Evolutionary conservation across 2,888 invertebrate species (phyloP).

Genomic region (Ctena decussata): DNA sequence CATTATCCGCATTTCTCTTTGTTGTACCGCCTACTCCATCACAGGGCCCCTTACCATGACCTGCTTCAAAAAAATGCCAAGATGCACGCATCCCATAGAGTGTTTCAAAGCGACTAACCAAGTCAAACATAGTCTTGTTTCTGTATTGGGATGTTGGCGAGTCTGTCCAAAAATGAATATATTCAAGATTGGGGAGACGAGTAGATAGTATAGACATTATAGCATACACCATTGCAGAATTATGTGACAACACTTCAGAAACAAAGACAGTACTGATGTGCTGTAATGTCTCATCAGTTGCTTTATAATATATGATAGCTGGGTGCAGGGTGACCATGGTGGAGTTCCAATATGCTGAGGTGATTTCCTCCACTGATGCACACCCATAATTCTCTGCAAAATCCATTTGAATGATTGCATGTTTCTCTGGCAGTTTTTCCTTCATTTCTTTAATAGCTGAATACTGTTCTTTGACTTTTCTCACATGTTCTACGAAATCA

Average conservation of each 20-base stretch:
- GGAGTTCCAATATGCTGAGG: conserved; percentile 37
- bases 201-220: too few species aligned
- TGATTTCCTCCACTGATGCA: conserved; percentile 15
- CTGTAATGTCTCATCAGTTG: background rate
- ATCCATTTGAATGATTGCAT: conserved; percentile 29
- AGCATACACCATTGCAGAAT: conserved; percentile 49
- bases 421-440: conserved; percentile 27
- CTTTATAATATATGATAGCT: conserved; percentile 40
- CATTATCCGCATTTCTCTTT: conserved; percentile 49
- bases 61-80: conserved; percentile 14
- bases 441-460: conserved; percentile 38
- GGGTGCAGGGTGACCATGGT: conserved; percentile 55
- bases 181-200: conserved; percentile 21
- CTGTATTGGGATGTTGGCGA: conserved; percentile 37
- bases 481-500: conserved; percentile 25
- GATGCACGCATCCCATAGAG: background rate
- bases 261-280: conserved; percentile 53
- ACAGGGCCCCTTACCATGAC: background rate
- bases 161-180: conserved; percentile 29
- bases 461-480: conserved; percentile 41
- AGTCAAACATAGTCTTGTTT: conserved; percentile 24
- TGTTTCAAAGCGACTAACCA: background rate
- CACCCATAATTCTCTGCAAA: conserved; percentile 51
- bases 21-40: background rate
- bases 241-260: conserved; percentile 50